Percentiles rank a stretch among this genome's conserved stretches.
These are phyloP conservation scores for Parauchenoglanis punctatus DNA, from an alignment of 2,797 vertebrate genomes.

Conservation along the genomic window DNA sequence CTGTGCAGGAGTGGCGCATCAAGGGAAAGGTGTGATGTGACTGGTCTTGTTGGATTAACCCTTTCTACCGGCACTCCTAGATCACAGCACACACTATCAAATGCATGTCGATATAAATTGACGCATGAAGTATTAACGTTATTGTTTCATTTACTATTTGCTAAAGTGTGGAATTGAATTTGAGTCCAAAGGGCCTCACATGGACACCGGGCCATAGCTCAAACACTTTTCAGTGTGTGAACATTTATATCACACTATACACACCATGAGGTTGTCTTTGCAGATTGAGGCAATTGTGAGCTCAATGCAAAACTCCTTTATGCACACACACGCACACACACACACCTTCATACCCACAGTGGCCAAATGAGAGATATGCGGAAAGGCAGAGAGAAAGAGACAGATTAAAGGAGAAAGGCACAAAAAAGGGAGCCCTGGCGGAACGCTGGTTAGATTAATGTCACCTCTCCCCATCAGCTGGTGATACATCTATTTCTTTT, in stretches of 20 bases:
- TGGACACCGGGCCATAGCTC: not conserved
- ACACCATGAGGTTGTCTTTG: slow-evolving; percentile 24
- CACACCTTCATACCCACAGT: slow-evolving; percentile 10
- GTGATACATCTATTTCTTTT: slow-evolving; percentile 61
- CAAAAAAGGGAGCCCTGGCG: slow-evolving; percentile 62
- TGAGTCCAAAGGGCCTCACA: not conserved
- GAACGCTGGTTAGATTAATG: slow-evolving; percentile 67
- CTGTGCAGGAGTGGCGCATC: slow-evolving; percentile 7
- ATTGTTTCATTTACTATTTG: slow-evolving; percentile 21
- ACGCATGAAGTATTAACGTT: not conserved
- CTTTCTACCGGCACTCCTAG: not conserved
- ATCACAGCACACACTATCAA: slow-evolving; percentile 19
- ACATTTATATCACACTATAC: slow-evolving; percentile 27
- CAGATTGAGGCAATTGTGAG: slow-evolving; percentile 32
- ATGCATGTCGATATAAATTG: not conserved
- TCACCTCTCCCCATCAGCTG: slow-evolving; percentile 62
- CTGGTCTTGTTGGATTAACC: slow-evolving; percentile 33
- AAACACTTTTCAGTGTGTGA: slow-evolving; percentile 9
- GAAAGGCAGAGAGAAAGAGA: slow-evolving; percentile 37
- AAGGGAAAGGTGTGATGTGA: slow-evolving; percentile 34
- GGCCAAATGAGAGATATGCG: slow-evolving; percentile 16
- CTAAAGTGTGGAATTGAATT: slow-evolving; percentile 31
- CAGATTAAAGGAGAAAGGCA: slow-evolving; percentile 47
- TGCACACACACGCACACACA: slow-evolving; percentile 51
- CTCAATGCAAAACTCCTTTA: slow-evolving; percentile 61